Evolutionary conservation across 2,888 invertebrate genomes (phyloP).

Genomic region (Nomada lathburiana): DNA sequence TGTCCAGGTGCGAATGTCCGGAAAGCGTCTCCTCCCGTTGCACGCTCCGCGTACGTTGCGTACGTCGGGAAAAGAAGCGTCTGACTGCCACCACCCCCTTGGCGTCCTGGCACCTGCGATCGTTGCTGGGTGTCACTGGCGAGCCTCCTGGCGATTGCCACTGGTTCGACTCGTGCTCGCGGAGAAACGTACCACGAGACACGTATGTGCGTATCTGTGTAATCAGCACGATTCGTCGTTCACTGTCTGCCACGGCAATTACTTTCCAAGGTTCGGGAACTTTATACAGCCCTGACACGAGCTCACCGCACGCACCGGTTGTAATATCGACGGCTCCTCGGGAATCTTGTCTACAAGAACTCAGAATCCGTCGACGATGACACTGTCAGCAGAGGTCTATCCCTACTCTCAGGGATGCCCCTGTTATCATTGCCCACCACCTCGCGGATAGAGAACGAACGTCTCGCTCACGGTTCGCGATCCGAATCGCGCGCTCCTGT

Average conservation of each 20-base stretch:
- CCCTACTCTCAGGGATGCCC: constrained; percentile 20
- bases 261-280: neutral
- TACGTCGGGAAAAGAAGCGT: constrained; percentile 2
- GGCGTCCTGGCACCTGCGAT: constrained; percentile 57
- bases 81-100: constrained; percentile 53
- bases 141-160: neutral
- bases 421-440: constrained; percentile 51
- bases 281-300: constrained; percentile 38
- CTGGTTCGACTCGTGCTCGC: neutral
- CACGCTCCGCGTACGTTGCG: constrained; percentile 23
- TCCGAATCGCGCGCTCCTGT: constrained; percentile 56
- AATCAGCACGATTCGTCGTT: constrained; percentile 6
- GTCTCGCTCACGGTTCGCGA: constrained; percentile 12
- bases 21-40: constrained; percentile 30
- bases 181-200: constrained; percentile 12
- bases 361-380: constrained; percentile 39
- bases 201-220: neutral
- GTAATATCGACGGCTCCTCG: constrained; percentile 5
- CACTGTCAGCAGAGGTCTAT: constrained; percentile 40
- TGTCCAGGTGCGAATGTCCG: constrained; percentile 57
- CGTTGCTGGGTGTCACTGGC: constrained; percentile 5
- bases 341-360: constrained; percentile 21
- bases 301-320: constrained; percentile 59
- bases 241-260: constrained; percentile 27
- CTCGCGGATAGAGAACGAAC: constrained; percentile 38